Conservation (phyloP, 2,113 vertebrate species). For the Micromys minutus region DNA sequence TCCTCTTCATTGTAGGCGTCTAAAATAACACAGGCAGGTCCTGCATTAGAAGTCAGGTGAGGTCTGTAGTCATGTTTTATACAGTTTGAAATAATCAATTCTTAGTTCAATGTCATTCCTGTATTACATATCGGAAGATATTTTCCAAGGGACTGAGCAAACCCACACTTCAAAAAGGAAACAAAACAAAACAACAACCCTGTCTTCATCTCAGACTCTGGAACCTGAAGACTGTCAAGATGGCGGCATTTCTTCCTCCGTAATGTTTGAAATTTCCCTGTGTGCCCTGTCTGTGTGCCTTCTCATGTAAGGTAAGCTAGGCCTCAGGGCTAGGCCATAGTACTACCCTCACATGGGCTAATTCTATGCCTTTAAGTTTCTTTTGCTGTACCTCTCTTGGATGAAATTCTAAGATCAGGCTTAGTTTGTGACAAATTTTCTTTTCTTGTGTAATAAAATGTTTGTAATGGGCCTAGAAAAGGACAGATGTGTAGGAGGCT, state of each 20-base stretch:
- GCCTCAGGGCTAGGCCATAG: background rate
- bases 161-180: background rate
- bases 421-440: background rate
- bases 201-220: background rate
- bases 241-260: background rate
- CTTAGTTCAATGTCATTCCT: background rate
- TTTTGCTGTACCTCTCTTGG: background rate
- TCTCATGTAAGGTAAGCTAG: background rate
- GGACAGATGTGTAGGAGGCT: background rate
- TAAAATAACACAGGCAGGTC: constrained; percentile 77
- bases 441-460: background rate
- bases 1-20: constrained; percentile 96
- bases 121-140: background rate
- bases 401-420: constrained; percentile 18
- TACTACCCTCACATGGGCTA: background rate
- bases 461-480: background rate
- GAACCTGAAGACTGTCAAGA: background rate
- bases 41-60: background rate
- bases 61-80: background rate
- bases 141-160: background rate
- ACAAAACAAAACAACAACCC: background rate
- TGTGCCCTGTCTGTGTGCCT: background rate
- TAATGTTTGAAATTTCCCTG: background rate
- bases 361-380: background rate
- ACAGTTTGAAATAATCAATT: background rate